A percentile compares a stretch with the other conserved stretches of the same genome.
phyloP scores from a whole-genome alignment of 2,113 vertebrate species.

The Drymodes brunneopygia region DNA sequence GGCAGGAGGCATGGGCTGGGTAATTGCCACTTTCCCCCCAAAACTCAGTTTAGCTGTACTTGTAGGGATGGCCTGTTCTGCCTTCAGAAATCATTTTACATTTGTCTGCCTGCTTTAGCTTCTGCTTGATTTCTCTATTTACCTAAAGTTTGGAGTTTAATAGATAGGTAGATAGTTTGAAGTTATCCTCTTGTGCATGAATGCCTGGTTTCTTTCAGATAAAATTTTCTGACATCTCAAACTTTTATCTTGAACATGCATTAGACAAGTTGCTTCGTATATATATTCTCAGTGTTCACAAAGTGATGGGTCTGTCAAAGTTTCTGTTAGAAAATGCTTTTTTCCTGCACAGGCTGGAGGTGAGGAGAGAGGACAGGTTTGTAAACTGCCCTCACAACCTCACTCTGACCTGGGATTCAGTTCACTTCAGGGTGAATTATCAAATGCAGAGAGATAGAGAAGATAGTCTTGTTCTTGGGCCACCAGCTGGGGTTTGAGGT shows the following conservation, averaged over 20 bases:
- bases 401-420: neutral
- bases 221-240: slow-evolving; percentile 25
- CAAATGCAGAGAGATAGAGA: neutral
- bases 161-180: neutral
- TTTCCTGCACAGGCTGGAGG: neutral
- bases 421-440: neutral
- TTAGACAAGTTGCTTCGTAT: neutral
- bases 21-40: neutral
- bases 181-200: slow-evolving; percentile 35
- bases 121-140: slow-evolving; percentile 12
- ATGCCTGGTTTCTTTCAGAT: neutral
- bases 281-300: neutral
- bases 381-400: neutral
- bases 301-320: neutral
- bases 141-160: neutral
- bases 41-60: neutral
- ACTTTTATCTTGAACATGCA: neutral
- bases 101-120: neutral
- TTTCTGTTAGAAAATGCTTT: neutral
- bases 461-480: neutral
- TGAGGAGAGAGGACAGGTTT: neutral
- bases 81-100: slow-evolving; percentile 12
- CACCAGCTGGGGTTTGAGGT: rapidly evolving
- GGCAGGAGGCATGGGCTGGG: neutral
- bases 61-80: neutral